phyloP scores from a whole-genome alignment of 2,888 invertebrate species.

The Tryphoninae sp. region DNA sequence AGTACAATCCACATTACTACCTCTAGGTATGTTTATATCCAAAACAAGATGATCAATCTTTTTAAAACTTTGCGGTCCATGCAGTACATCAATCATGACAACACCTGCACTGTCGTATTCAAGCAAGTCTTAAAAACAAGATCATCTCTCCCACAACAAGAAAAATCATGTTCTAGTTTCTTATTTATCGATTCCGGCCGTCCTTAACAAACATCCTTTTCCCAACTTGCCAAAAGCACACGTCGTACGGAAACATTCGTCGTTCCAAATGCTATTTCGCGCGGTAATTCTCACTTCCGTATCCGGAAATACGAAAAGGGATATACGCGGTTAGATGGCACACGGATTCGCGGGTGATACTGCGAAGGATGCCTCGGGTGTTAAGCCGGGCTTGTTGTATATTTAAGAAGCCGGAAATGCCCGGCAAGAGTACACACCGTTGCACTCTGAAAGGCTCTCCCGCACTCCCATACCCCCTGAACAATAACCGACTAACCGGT shows the following conservation, averaged over 20 bases:
- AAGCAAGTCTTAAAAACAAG: too few species aligned
- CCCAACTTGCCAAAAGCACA: slow-evolving; percentile 5
- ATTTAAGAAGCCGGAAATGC: slow-evolving; percentile 61
- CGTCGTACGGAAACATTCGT: slow-evolving; percentile 34
- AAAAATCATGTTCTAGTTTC: neutral
- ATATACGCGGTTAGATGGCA: slow-evolving; percentile 46
- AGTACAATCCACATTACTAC: too few species aligned
- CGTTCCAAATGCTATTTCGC: slow-evolving; percentile 28
- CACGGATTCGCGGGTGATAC: slow-evolving; percentile 20
- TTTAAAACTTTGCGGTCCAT: too few species aligned
- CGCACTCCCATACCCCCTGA: slow-evolving; percentile 33
- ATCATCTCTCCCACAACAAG: too few species aligned
- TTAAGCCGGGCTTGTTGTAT: slow-evolving; percentile 57
- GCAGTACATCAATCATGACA: too few species aligned
- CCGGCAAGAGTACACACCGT: slow-evolving; percentile 52
- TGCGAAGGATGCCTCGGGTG: slow-evolving; percentile 50
- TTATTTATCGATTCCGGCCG: slow-evolving; percentile 1
- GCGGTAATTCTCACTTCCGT: slow-evolving; percentile 57
- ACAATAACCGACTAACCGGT: slow-evolving; percentile 62
- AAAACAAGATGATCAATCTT: too few species aligned
- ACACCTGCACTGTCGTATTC: too few species aligned
- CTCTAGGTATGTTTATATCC: too few species aligned
- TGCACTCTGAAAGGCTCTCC: slow-evolving; percentile 48
- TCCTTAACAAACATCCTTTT: slow-evolving; percentile 20
- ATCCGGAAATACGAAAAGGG: slow-evolving; percentile 37